Evolutionary conservation across 2,888 invertebrate genomes (phyloP), one percentile per base, ranked within the genome.

Genomic region (Oithona nana): DNA sequence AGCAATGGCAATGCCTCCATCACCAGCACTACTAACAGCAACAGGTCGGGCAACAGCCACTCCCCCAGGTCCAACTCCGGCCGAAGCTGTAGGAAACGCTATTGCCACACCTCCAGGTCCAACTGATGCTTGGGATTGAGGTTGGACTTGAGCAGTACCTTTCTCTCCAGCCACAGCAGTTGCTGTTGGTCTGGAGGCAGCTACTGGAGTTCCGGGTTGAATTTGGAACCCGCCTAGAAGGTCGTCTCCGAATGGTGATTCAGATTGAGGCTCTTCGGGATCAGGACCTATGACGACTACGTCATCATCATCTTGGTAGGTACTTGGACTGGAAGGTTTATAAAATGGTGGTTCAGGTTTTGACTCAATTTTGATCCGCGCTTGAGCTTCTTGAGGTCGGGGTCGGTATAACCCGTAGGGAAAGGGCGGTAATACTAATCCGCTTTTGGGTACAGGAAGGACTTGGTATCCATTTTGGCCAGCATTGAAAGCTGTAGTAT

Each of bases 61-160:
- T 0, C 85, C 85, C 51, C 80, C 79, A 1, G 79, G 77, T 0
- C 84, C 84, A 1, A 80, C 80, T 0, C 85, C 78, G 0, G 86
- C 84, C 0, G 83, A 82, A 0, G 79, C 86, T 54, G 80, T 73
- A 0, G 85, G 85, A 66, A 83, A 80, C 4, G 84, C 80, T 0
- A 83, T 80, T 26, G 86, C 86, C 2, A 84, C 75, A 1, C 86
- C 86, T 3, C 81, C 80, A 57, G 78, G 78, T 0, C 81, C 81
- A 2, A 80, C 75, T 39, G 81, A 78, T 8, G 81, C 77, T 13
- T 76, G 76, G 8, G 72, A 62, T 3, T 48, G n/a, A 76, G 78
- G 77, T 16, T 73, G 73, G 2, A 77, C 74, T 13, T 74, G 71
- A 4, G 78, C 77, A 2, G 76, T 73, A 6, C 77, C 77, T 49